A percentile compares a stretch with the other conserved stretches of the same genome.
Evolutionary conservation across 2,113 vertebrate genomes (phyloP).

Genomic region (Petaurus breviceps): DNA sequence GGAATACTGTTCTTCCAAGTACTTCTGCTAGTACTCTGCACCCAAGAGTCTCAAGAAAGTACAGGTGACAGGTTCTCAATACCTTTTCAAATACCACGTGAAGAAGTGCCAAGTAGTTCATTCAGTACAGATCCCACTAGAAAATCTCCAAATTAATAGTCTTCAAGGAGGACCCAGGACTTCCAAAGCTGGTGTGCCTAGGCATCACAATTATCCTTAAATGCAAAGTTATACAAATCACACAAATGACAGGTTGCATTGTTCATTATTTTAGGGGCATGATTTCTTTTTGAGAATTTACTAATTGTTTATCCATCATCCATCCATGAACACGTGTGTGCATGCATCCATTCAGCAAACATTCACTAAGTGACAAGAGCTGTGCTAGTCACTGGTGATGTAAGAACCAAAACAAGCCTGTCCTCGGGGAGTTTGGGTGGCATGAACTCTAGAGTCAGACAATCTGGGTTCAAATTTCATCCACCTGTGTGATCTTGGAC

Average conservation of each 20-base stretch:
- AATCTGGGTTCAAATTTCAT: too few relatives aligned
- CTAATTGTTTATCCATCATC: too few relatives aligned
- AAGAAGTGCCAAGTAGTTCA: background rate
- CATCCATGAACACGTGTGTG: too few relatives aligned
- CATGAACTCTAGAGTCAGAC: too few relatives aligned
- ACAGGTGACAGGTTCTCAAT: background rate
- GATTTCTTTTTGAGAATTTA: background rate
- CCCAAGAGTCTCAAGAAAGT: background rate
- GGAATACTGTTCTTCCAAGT: background rate
- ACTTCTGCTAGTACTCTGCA: background rate
- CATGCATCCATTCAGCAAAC: too few relatives aligned
- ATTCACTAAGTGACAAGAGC: too few relatives aligned
- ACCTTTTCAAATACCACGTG: background rate
- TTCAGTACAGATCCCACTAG: background rate
- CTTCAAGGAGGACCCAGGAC: background rate
- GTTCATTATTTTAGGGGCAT: background rate
- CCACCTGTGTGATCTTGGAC: too few relatives aligned
- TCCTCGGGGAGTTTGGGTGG: too few relatives aligned
- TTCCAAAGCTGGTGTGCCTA: background rate
- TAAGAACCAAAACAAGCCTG: too few relatives aligned
- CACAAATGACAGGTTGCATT: background rate
- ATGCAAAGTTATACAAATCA: background rate
- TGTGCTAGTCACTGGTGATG: too few relatives aligned
- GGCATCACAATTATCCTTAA: background rate
- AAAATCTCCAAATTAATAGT: background rate